Evolutionary conservation across 1,140 invertebrate species (phyloP), one percentile per base, ranked within the genome.

Genomic region (Drosophila tristis): DNA sequence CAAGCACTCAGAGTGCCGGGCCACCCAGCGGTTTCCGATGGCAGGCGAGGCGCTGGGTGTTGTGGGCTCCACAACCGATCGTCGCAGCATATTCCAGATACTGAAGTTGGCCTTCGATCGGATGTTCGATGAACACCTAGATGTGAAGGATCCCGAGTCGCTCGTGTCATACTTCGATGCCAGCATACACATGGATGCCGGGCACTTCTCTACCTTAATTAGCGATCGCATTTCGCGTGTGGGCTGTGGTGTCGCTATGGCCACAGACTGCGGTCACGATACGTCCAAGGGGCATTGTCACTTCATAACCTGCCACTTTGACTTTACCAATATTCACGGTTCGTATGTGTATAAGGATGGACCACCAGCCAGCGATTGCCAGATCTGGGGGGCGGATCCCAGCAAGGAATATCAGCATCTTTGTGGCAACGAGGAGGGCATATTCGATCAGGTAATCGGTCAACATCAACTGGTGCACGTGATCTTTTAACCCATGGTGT

Each of bases 171-270:
- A 6, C 1, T 80, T 55, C 8, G 23, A 86, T 6, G 6, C 49
- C 8, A 0, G 1, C 0, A 48, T 0, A 35, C 31, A 2, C 44
- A 82, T 70, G 1, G 15, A 76, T 1, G 29, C 23, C 11, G 66
- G 47, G 0, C 71, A 87, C 29, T 71, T 87, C 26, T 29, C 66
- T 5, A 7, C 62, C 0, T 11, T 87, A 2, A 13, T 48, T 2
- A 81, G 11, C 45, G 82, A 87, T 58, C 82, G 82, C 2, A 66
- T 81, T 1, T 87, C 82, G 0, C 70, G 82, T 5, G 45, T 87
- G 5, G 82, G 82, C 5, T 87, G 82, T 26, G 67, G 56, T 7
- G 13, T 84, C 13, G 44, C 56, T 1, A 8, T 45, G 1, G 80
- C 42, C 3, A 71, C 58, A 0, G 42, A 72, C 23, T 82, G 80